These are phyloP conservation scores for Oncorhynchus nerka DNA, from an alignment of 2,113 vertebrate genomes.

Conservation along the genomic window DNA sequence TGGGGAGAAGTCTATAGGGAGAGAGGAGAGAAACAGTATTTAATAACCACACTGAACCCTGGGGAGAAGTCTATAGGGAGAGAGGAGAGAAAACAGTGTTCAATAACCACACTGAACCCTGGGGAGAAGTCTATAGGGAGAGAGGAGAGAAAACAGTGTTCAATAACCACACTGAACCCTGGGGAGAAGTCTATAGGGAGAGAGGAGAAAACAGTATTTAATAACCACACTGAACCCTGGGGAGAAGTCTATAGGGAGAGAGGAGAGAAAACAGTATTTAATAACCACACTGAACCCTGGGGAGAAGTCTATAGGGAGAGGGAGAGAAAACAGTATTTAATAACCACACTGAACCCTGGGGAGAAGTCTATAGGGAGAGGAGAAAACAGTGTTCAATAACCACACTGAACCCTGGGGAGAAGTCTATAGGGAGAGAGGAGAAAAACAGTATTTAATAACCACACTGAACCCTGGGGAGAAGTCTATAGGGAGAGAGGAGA, in stretches of 20 bases:
- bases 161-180: conserved; percentile 67
- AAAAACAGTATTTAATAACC: conserved; percentile 58
- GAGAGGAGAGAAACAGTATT: conserved; percentile 31
- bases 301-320: conserved; percentile 58
- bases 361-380: background rate
- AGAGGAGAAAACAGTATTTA: conserved; percentile 48
- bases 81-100: conserved; percentile 45
- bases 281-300: conserved; percentile 66
- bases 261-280: conserved; percentile 43
- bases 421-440: conserved; percentile 53
- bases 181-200: conserved; percentile 60
- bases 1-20: background rate
- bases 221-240: conserved; percentile 43
- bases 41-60: conserved; percentile 67
- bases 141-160: conserved; percentile 35
- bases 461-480: conserved; percentile 19
- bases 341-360: conserved; percentile 39
- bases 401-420: conserved; percentile 65
- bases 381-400: conserved; percentile 56
- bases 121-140: background rate
- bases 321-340: conserved; percentile 52
- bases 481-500: background rate
- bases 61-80: conserved; percentile 60
- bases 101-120: conserved; percentile 49
- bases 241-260: background rate